Percentiles rank a stretch among this genome's conserved stretches.
Evolutionary conservation across 2,888 invertebrate species (phyloP).

Genomic region (Megalurothrips usitatus): DNA sequence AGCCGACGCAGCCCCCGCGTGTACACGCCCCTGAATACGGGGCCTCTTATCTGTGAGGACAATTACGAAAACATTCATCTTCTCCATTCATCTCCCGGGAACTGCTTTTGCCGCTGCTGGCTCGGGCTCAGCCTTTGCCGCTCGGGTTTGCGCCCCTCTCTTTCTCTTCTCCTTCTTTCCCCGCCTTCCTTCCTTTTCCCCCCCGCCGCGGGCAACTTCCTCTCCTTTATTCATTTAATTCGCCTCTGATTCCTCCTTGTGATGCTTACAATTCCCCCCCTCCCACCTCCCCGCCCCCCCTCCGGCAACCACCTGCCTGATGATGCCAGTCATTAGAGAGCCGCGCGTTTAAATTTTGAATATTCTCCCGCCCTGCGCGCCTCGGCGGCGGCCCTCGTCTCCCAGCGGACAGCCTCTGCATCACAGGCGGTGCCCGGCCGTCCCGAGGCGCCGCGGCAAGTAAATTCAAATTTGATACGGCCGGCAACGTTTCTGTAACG

Average conservation of each 20-base stretch:
- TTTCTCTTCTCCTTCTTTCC: not conserved
- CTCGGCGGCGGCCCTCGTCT: not conserved
- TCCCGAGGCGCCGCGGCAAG: not conserved
- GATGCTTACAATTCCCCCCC: not conserved
- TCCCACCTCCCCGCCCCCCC: not conserved
- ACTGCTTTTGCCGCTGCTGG: not conserved
- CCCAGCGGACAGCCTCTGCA: too few relatives aligned
- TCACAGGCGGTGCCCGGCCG: not conserved
- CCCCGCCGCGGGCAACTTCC: not conserved
- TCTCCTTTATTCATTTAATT: not conserved
- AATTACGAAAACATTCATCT: constrained; percentile 23
- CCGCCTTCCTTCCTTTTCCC: not conserved
- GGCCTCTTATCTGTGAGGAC: not conserved
- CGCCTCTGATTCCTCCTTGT: not conserved
- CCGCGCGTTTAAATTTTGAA: not conserved
- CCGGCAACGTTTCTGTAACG: too few relatives aligned
- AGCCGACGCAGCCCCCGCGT: not conserved
- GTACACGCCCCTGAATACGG: too few relatives aligned
- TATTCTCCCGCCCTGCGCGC: not conserved
- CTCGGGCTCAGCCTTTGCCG: not conserved
- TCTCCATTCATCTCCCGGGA: not conserved
- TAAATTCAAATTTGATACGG: too few relatives aligned
- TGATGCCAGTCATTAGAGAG: not conserved
- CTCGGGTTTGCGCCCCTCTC: not conserved
- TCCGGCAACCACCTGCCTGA: not conserved